Percentiles rank a stretch among this genome's conserved stretches.
These are phyloP conservation scores for Drosophila meridionalis DNA, from an alignment of 2,888 invertebrate species.

Conservation along the genomic window DNA sequence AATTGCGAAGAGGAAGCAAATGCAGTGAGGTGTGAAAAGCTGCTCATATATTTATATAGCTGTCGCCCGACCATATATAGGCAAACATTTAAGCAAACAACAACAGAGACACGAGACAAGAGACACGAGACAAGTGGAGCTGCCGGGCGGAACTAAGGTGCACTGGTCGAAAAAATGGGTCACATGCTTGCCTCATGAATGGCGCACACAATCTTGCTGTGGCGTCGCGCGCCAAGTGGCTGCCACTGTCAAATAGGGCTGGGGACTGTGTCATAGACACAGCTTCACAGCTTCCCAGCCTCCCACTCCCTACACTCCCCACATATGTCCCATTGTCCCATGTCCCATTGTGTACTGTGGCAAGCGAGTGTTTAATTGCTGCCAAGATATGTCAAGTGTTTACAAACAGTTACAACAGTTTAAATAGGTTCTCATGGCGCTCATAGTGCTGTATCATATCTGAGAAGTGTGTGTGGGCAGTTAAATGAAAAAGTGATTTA, in stretches of 20 bases:
- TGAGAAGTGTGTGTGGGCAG: not conserved
- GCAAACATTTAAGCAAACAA: conserved; percentile 76
- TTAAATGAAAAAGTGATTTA: not conserved
- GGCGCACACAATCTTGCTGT: conserved; percentile 57
- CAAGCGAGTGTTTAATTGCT: conserved; percentile 53
- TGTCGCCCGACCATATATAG: conserved; percentile 72
- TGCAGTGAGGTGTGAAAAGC: conserved; percentile 72
- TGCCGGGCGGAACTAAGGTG: conserved; percentile 6
- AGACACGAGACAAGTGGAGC: conserved; percentile 9
- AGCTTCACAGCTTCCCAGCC: conserved; percentile 3
- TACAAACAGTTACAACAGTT: conserved; percentile 19
- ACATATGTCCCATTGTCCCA: conserved; percentile 35
- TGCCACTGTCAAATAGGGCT: conserved; percentile 11
- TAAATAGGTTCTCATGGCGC: conserved; percentile 5
- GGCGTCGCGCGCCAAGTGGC: conserved; percentile 58
- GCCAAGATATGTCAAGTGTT: conserved; percentile 52
- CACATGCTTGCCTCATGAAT: conserved; percentile 76
- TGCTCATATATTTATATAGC: conserved; percentile 78
- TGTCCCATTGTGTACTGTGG: conserved; percentile 50
- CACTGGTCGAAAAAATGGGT: conserved; percentile 61
- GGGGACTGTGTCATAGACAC: conserved; percentile 54
- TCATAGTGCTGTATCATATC: not conserved
- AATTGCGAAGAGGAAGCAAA: not conserved
- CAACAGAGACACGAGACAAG: conserved; percentile 21
- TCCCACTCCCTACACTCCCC: not conserved